Percentiles rank a stretch among this genome's conserved stretches.
These are phyloP conservation scores for Peromyscus leucopus DNA, from an alignment of 2,113 vertebrate species.

Conservation along the genomic window DNA sequence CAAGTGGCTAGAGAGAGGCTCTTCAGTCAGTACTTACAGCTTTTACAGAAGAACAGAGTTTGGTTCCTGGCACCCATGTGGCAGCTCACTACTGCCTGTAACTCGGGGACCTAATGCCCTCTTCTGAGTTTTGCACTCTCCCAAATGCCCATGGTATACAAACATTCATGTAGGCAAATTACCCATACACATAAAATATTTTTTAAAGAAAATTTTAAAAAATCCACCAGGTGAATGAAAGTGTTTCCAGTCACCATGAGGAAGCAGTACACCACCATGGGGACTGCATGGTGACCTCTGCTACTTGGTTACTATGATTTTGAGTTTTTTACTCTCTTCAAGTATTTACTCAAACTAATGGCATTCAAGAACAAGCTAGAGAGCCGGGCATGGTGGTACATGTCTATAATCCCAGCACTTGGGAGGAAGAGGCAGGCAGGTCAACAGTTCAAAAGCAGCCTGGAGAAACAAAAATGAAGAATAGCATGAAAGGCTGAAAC, in stretches of 20 bases:
- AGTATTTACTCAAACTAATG: background rate
- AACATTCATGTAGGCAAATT: background rate
- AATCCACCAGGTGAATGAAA: background rate
- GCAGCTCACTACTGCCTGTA: background rate
- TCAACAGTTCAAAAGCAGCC: background rate
- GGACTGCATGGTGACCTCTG: background rate
- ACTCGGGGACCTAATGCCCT: background rate
- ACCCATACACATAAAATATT: background rate
- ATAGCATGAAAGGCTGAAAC: background rate
- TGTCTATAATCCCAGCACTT: background rate
- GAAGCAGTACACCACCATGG: background rate
- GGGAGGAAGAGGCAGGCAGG: background rate
- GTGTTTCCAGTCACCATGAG: background rate
- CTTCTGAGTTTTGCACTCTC: background rate
- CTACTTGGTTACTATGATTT: background rate
- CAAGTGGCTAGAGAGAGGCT: background rate
- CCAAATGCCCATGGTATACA: background rate
- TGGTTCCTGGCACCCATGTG: background rate
- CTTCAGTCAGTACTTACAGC: background rate
- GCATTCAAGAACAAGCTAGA: background rate
- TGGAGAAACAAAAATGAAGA: background rate
- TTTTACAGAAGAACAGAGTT: background rate
- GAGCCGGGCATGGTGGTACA: background rate
- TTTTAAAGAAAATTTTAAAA: background rate
- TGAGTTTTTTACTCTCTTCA: constrained; percentile 14